These are phyloP conservation scores for Heliconius hortense DNA, from an alignment of 2,888 invertebrate genomes.

Conservation along the genomic window DNA sequence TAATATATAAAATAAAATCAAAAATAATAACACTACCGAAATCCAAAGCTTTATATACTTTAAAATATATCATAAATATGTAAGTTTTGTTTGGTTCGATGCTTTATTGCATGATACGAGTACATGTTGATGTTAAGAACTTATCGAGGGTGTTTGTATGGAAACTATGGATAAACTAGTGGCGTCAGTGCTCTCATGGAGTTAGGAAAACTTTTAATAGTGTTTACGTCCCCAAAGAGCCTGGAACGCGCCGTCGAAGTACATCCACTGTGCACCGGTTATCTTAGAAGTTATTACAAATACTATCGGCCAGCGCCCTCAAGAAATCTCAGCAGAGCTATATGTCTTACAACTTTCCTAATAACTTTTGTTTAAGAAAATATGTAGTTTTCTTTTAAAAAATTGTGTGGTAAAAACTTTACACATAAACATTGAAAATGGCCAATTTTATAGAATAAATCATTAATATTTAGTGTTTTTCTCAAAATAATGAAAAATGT, in stretches of 20 bases:
- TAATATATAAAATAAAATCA: too few relatives aligned
- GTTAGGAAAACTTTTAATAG: slow-evolving; percentile 77
- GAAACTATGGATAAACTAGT: slow-evolving; percentile 61
- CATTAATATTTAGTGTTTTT: not conserved
- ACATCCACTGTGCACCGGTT: slow-evolving; percentile 45
- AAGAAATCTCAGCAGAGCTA: slow-evolving; percentile 35
- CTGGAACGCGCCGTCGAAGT: slow-evolving; percentile 44
- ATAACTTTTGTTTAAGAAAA: slow-evolving; percentile 26
- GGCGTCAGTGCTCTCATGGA: slow-evolving; percentile 61
- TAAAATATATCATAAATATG: not conserved
- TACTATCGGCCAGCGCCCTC: slow-evolving; percentile 33
- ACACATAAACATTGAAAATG: not conserved
- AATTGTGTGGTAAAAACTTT: not conserved
- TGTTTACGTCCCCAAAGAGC: slow-evolving; percentile 55
- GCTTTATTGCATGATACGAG: slow-evolving; percentile 18
- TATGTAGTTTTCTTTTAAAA: not conserved
- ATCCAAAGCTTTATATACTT: too few relatives aligned
- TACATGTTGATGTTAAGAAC: slow-evolving; percentile 23
- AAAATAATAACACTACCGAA: too few relatives aligned
- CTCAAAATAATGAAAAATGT: not conserved
- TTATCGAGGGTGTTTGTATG: slow-evolving; percentile 33
- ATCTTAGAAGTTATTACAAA: slow-evolving; percentile 44
- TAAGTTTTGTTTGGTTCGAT: not conserved
- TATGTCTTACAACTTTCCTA: slow-evolving; percentile 32
- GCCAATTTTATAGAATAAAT: not conserved